These are phyloP conservation scores for Epinephelus lanceolatus DNA, from an alignment of 2,113 vertebrate genomes.

Conservation along the genomic window DNA sequence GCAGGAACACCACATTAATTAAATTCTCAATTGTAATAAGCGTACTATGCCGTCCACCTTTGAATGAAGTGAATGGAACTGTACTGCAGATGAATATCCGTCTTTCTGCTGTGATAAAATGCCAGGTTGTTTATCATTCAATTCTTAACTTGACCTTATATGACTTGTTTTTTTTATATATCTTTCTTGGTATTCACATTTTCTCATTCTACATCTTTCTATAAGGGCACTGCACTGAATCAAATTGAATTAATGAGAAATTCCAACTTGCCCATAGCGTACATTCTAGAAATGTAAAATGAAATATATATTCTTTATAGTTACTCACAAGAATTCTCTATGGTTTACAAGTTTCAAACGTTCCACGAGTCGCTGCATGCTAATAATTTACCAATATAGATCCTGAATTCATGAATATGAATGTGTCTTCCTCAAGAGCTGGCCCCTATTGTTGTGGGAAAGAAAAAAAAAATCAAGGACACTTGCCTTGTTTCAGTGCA, in stretches of 20 bases:
- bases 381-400: conserved; percentile 68
- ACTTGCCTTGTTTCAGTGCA: conserved; percentile 65
- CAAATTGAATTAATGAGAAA: conserved; percentile 23
- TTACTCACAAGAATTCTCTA: conserved; percentile 4
- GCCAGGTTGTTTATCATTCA: background rate
- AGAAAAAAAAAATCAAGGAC: conserved; percentile 77
- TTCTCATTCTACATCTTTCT: background rate
- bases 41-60: conserved; percentile 17
- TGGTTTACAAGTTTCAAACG: conserved; percentile 40
- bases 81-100: conserved; percentile 5
- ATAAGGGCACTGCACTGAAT: conserved; percentile 14
- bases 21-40: conserved; percentile 49
- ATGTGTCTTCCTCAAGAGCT: conserved; percentile 65
- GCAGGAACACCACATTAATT: conserved; percentile 60
- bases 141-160: conserved; percentile 20
- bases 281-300: conserved; percentile 11
- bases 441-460: conserved; percentile 61
- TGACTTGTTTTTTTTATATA: background rate
- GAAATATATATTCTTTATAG: background rate
- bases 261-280: background rate
- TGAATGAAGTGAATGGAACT: conserved; percentile 37
- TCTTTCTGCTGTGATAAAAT: background rate
- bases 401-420: conserved; percentile 72
- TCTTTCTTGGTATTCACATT: background rate
- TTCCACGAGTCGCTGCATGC: conserved; percentile 11